A percentile compares a stretch with the other conserved stretches of the same genome.
These are phyloP conservation scores for Cyanistes caeruleus DNA, from an alignment of 2,113 vertebrate species.

Conservation along the genomic window DNA sequence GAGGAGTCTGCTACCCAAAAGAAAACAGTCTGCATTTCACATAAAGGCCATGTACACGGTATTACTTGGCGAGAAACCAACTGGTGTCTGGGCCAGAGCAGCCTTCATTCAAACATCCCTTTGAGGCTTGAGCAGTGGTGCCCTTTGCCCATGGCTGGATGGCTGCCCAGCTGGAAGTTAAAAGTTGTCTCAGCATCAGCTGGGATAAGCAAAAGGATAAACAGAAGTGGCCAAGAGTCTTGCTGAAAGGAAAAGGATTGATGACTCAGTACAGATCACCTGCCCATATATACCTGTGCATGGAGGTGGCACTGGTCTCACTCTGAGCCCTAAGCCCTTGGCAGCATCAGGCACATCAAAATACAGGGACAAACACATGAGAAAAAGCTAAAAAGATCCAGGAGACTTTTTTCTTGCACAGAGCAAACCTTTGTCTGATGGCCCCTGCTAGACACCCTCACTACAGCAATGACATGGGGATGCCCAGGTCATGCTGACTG, in stretches of 20 bases:
- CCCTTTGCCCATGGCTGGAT: not conserved
- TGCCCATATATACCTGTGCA: not conserved
- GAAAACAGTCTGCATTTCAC: conserved; percentile 15
- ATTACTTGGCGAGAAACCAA: not conserved
- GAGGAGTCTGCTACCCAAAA: conserved; percentile 13
- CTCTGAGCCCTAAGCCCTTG: not conserved
- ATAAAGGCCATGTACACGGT: not conserved
- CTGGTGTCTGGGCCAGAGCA: not conserved
- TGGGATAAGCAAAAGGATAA: conserved; percentile 10
- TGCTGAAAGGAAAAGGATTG: not conserved
- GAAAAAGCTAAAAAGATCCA: not conserved
- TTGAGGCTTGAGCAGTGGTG: not conserved
- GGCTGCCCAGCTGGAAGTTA: not conserved
- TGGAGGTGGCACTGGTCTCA: not conserved
- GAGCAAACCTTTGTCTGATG: rapidly evolving
- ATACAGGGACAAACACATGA: not conserved
- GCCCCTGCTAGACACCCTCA: not conserved
- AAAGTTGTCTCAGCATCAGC: not conserved
- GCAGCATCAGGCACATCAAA: not conserved
- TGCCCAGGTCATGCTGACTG: not conserved
- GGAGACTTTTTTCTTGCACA: not conserved
- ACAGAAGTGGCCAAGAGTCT: not conserved
- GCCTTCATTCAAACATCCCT: not conserved
- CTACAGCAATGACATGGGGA: rapidly evolving
- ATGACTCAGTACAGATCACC: not conserved